phyloP scores from a whole-genome alignment of 2,888 invertebrate species.

The Drosophila conformis region DNA sequence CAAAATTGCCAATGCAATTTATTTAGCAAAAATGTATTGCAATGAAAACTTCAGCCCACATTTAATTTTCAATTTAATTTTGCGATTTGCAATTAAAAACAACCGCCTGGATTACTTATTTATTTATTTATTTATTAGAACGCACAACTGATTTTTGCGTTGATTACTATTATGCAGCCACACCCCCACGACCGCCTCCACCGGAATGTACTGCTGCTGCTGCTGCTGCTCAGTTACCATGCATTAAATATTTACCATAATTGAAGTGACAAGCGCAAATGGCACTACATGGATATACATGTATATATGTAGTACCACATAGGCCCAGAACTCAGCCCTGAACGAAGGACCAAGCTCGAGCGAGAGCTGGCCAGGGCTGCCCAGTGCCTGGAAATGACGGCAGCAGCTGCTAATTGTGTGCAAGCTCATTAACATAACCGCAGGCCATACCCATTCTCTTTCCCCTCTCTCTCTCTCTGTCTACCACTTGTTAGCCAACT shows the following conservation, averaged over 20 bases:
- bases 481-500: conserved; percentile 35
- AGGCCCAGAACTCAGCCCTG: conserved; percentile 27
- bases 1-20: conserved; percentile 63
- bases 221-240: conserved; percentile 32
- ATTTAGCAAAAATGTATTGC: conserved; percentile 35
- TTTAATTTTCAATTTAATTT: conserved; percentile 77
- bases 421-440: conserved; percentile 80
- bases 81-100: conserved; percentile 74
- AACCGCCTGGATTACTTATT: conserved; percentile 71
- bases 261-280: conserved; percentile 80
- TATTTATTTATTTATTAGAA: conserved; percentile 80
- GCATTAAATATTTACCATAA: conserved; percentile 79
- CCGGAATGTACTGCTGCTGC: not conserved
- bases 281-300: conserved; percentile 63
- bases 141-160: conserved; percentile 75
- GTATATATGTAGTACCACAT: conserved; percentile 9
- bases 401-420: conserved; percentile 81
- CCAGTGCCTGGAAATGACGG: conserved; percentile 58
- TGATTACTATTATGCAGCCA: conserved; percentile 73
- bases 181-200: conserved; percentile 25
- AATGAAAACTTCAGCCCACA: conserved; percentile 40
- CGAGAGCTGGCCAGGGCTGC: not conserved
- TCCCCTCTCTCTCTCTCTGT: not conserved
- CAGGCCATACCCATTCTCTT: conserved; percentile 65
- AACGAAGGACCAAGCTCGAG: conserved; percentile 1